Evolutionary conservation across 2,797 vertebrate genomes (phyloP).

Genomic region (Argya squamiceps): DNA sequence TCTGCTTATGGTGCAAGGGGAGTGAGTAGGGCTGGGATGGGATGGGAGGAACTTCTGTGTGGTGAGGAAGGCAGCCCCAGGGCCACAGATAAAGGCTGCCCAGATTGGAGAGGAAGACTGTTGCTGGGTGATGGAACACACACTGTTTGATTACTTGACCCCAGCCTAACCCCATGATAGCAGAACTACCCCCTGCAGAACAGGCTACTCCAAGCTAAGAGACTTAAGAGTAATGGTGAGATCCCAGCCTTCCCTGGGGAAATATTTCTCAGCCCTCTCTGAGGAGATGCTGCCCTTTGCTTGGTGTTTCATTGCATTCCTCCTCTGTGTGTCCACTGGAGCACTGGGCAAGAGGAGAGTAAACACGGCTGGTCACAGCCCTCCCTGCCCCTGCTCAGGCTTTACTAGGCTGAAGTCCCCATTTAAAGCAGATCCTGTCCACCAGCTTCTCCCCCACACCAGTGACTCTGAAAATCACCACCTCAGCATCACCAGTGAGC

Average conservation of each 20-base stretch:
- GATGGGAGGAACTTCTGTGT: not conserved
- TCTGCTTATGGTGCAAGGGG: not conserved
- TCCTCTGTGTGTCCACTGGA: accelerated
- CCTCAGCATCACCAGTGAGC: not conserved
- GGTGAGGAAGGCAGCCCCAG: not conserved
- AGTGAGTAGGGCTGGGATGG: not conserved
- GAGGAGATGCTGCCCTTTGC: not conserved
- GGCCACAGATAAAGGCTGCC: not conserved
- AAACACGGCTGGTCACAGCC: not conserved
- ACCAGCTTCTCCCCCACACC: not conserved
- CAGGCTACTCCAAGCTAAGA: not conserved
- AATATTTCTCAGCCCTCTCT: not conserved
- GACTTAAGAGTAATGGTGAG: not conserved
- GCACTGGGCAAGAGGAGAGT: not conserved
- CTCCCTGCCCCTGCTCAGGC: not conserved
- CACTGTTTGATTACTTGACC: not conserved
- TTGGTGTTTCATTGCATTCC: not conserved
- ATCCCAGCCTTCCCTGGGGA: not conserved
- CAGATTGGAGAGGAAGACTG: not conserved
- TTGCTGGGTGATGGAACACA: not conserved
- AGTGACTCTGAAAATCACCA: not conserved
- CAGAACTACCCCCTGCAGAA: not conserved
- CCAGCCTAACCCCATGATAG: not conserved
- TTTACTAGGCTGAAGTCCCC: not conserved
- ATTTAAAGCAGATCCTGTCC: not conserved